phyloP scores from a whole-genome alignment of 1,140 invertebrate species.

The Palaemon carinicauda region DNA sequence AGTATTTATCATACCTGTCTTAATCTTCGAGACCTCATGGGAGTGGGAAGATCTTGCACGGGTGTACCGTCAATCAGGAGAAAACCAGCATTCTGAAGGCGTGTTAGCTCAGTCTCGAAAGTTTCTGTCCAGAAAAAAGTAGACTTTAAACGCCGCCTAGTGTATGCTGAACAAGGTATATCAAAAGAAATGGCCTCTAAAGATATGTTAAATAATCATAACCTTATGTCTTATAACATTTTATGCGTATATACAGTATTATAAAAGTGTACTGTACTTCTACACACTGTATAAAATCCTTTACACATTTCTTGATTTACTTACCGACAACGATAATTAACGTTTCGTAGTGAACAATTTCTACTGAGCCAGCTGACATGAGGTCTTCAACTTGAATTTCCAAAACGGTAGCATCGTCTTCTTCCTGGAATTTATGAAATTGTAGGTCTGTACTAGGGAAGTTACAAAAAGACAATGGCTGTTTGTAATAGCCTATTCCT shows the following conservation, averaged over 20 bases:
- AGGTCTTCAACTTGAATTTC: constrained; percentile 40
- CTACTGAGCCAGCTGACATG: constrained; percentile 46
- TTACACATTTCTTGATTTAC: neutral
- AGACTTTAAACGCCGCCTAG: too few species aligned
- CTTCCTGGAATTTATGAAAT: constrained; percentile 34
- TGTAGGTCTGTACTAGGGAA: constrained; percentile 17
- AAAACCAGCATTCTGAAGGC: constrained; percentile 55
- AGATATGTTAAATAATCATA: too few species aligned
- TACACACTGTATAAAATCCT: neutral
- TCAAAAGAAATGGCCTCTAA: too few species aligned
- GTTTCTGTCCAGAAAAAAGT: constrained; percentile 37
- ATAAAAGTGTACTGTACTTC: too few species aligned
- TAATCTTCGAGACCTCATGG: constrained; percentile 52
- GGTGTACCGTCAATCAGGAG: constrained; percentile 53
- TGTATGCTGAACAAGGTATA: too few species aligned
- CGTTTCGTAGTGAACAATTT: constrained; percentile 47
- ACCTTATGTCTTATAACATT: too few species aligned
- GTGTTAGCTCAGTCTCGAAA: constrained; percentile 53
- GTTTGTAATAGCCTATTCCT: too few species aligned
- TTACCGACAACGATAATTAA: constrained; percentile 55
- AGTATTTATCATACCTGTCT: constrained; percentile 41
- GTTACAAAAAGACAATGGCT: too few species aligned
- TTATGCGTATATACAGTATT: too few species aligned
- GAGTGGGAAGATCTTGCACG: constrained; percentile 45
- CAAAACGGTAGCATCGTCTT: constrained; percentile 47